phyloP scores from a whole-genome alignment of 2,797 vertebrate species.

The Poecilia gillii region DNA sequence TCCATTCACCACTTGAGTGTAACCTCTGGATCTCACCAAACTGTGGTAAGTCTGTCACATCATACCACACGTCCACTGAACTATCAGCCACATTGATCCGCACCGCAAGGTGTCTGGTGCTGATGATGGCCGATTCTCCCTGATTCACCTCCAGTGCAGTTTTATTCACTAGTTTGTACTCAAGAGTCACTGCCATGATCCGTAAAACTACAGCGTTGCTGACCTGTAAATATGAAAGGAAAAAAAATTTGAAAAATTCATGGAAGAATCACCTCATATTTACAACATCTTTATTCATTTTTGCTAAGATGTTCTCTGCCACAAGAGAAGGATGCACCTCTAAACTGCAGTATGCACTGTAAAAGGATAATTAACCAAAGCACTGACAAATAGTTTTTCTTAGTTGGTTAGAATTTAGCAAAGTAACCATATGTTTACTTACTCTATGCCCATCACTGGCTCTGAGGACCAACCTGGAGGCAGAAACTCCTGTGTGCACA shows the following conservation, averaged over 20 bases:
- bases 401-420: neutral
- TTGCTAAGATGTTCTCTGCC: neutral
- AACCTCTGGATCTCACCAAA: conserved; percentile 86
- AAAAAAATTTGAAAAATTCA: neutral
- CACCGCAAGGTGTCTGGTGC: conserved; percentile 81
- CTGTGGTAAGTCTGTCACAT: conserved; percentile 79
- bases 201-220: conserved; percentile 89
- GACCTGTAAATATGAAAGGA: conserved; percentile 56
- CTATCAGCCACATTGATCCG: conserved; percentile 79
- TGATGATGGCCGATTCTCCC: conserved; percentile 80
- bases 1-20: conserved; percentile 84
- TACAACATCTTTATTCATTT: neutral
- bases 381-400: neutral
- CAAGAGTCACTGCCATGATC: conserved; percentile 82
- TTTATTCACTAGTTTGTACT: conserved; percentile 84
- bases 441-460: conserved; percentile 88
- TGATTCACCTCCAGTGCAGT: conserved; percentile 84
- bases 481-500: conserved; percentile 83
- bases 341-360: neutral
- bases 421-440: conserved; percentile 1
- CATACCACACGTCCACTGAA: conserved; percentile 79
- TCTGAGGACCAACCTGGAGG: conserved; percentile 86
- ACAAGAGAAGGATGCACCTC: neutral
- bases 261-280: neutral
- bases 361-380: neutral